Evolutionary conservation across 2,113 vertebrate species (phyloP).

Genomic region (Sinosuthora webbiana): DNA sequence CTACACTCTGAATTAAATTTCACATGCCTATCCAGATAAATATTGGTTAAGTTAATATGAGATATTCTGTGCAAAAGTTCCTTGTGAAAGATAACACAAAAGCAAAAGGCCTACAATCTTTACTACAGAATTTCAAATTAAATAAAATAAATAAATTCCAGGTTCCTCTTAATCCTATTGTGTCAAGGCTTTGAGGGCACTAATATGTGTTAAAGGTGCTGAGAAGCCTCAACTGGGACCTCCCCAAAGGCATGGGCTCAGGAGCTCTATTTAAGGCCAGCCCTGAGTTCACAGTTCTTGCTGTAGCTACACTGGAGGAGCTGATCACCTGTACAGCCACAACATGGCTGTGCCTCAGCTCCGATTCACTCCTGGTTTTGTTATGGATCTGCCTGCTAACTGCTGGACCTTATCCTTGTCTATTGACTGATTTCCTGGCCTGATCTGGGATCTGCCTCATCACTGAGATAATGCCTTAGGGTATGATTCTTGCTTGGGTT

Average conservation of each 20-base stretch:
- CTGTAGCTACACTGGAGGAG: rapidly evolving
- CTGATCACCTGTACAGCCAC: rapidly evolving
- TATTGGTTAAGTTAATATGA: background rate
- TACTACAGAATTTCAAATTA: background rate
- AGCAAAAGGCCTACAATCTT: background rate
- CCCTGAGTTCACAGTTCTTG: rapidly evolving
- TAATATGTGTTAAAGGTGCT: background rate
- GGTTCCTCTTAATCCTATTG: background rate
- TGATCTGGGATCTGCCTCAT: background rate
- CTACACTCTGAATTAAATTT: background rate
- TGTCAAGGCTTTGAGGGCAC: background rate
- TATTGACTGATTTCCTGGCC: background rate
- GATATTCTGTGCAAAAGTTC: background rate
- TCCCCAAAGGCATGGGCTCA: background rate
- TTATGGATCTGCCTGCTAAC: background rate
- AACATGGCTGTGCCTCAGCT: background rate
- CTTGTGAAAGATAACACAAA: background rate
- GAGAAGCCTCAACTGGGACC: background rate
- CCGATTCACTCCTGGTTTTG: background rate
- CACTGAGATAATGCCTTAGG: background rate
- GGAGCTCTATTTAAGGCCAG: background rate
- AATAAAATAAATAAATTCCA: background rate
- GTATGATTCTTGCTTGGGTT: background rate
- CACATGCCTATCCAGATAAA: background rate
- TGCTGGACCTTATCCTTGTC: background rate